Conservation (phyloP, 2,113 vertebrate genomes). For the Oryzias melastigma region DNA sequence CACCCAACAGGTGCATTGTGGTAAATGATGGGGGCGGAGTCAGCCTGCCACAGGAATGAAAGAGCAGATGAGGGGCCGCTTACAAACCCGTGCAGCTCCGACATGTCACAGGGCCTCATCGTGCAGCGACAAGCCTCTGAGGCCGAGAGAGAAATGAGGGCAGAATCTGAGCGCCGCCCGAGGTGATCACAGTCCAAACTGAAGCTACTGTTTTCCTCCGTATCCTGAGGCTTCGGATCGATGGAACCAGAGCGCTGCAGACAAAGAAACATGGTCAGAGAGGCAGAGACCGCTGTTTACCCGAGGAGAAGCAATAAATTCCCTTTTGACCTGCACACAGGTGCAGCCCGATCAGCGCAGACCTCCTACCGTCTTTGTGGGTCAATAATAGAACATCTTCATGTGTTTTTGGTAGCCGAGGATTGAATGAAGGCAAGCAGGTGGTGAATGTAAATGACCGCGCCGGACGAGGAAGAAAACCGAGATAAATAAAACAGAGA, state of each 20-base stretch:
- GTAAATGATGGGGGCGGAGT: slow-evolving; percentile 46
- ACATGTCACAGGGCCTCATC: slow-evolving; percentile 19
- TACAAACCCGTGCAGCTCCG: slow-evolving; percentile 7
- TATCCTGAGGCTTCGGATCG: slow-evolving; percentile 31
- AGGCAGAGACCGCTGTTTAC: slow-evolving; percentile 17
- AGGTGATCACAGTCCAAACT: neutral
- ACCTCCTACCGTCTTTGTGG: too few species aligned
- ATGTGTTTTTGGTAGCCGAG: too few species aligned
- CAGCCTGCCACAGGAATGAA: slow-evolving; percentile 57
- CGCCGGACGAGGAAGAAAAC: neutral
- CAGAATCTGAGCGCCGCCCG: neutral
- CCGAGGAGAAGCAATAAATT: slow-evolving; percentile 31
- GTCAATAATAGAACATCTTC: neutral
- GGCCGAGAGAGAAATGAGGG: slow-evolving; percentile 28
- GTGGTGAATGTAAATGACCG: neutral
- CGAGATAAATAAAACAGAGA: neutral
- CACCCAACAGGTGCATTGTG: slow-evolving; percentile 58
- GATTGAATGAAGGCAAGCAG: neutral
- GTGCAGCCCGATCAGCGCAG: too few species aligned
- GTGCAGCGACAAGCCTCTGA: slow-evolving; percentile 39
- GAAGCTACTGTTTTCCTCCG: slow-evolving; percentile 14
- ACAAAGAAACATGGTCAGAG: slow-evolving; percentile 24
- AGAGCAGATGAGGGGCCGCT: slow-evolving; percentile 32
- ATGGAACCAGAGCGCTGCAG: slow-evolving; percentile 14
- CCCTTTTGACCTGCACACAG: slow-evolving; percentile 2